Conservation (phyloP, 1,140 invertebrate genomes). For the Lucilia sericata region DNA sequence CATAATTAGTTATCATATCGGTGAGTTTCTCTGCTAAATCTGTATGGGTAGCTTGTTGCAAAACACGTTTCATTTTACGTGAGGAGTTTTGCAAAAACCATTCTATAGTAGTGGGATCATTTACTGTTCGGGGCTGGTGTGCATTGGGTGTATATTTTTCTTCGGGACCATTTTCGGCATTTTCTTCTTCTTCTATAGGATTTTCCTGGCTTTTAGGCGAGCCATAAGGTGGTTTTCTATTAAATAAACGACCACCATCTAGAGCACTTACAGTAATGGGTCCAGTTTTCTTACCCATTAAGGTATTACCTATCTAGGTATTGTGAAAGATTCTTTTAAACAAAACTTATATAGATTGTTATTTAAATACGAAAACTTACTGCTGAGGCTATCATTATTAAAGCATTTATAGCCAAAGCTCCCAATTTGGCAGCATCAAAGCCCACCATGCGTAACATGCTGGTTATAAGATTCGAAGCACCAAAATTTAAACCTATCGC, state of each 20-base stretch:
- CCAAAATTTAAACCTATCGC: slow-evolving; percentile 48
- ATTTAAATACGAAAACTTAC: too few species aligned
- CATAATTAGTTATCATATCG: slow-evolving; percentile 73
- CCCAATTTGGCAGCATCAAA: slow-evolving; percentile 80
- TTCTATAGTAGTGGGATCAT: slow-evolving; percentile 67
- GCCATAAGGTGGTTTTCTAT: neutral
- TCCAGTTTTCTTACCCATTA: slow-evolving; percentile 48
- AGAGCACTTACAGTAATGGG: neutral
- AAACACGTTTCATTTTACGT: slow-evolving; percentile 70
- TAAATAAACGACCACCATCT: slow-evolving; percentile 4
- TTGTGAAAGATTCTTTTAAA: too few species aligned
- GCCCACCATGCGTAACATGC: slow-evolving; percentile 78
- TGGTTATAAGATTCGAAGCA: slow-evolving; percentile 70
- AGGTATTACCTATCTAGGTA: slow-evolving; percentile 57
- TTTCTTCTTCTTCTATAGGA: slow-evolving; percentile 19
- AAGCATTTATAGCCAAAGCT: slow-evolving; percentile 82
- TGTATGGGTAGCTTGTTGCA: slow-evolving; percentile 72
- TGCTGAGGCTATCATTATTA: slow-evolving; percentile 86
- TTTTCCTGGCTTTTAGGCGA: neutral
- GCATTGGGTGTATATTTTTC: slow-evolving; percentile 54
- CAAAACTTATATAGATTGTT: too few species aligned
- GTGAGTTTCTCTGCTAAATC: slow-evolving; percentile 71
- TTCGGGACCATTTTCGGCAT: slow-evolving; percentile 52
- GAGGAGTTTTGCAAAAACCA: slow-evolving; percentile 70
- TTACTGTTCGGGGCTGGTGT: slow-evolving; percentile 55